Evolutionary conservation across 2,797 vertebrate species (phyloP), one percentile per base, ranked within the genome.

Genomic region (Halcyon chelicuti): DNA sequence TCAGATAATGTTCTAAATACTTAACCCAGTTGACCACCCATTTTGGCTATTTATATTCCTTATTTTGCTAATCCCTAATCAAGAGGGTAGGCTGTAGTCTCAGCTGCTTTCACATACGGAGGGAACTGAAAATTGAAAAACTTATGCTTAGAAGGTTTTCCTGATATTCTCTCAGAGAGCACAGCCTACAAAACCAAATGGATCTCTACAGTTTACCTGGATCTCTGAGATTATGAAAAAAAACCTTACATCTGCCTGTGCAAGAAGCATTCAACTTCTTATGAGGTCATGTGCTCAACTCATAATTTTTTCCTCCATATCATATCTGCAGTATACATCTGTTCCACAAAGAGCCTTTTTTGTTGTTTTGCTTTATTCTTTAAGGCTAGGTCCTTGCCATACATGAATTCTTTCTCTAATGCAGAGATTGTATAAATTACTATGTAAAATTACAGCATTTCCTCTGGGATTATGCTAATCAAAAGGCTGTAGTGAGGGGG

Each of bases 191-290:
- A 77, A 89, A 83, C 51, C n/a, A 71, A 51, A 79, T 0, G 0
- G 29, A 80, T 65, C 68, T 37, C 61, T 77, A 25, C 14, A 40
- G 57, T 52, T 47, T 80, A 51, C 42, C 52, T 78, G 55, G 17
- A 63, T 62, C 76, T 93, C 52, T 67, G 55, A 78, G 25, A 31
- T 46, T 73, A 23, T 44, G 55, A 51, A 73, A 80, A 86, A 90
- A 58, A 17, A 0, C 1, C 1, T 1, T 52, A 8, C 1, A 1
- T 52, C 52, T 52, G 90, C 85, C 71, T 74, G 16, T 78, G 23
- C n/a, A 83, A 68, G 60, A 84, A 68, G 7, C 31, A 47, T 79
- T 76, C 28, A 82, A 9, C 29, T 4, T 83, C 63, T 91, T 26
- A 49, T 17, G 60, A 42, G 35, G 47, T 75, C 55, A 54, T 18